Evolutionary conservation across 2,888 invertebrate genomes (phyloP).

Genomic region (Trimorus sp.): DNA sequence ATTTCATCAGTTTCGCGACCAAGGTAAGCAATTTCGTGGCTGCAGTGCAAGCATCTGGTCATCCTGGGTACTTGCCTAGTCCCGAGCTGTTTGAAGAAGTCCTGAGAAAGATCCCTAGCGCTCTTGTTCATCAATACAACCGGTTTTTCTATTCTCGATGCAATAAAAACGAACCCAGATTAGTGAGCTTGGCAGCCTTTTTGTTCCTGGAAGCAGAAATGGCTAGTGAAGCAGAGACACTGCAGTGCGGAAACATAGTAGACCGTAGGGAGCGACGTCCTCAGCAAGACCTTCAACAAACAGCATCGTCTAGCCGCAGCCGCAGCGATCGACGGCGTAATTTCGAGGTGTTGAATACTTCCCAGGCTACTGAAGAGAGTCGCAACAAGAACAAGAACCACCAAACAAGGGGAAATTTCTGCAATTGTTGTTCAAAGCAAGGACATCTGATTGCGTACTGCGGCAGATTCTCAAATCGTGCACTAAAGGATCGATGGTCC

Average conservation of each 20-base stretch:
- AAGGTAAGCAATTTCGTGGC: background rate
- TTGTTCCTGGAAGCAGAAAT: constrained; percentile 19
- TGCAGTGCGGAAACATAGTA: too few species aligned
- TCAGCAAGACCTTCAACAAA: too few species aligned
- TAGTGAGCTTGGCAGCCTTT: constrained; percentile 10
- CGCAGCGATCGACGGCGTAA: too few species aligned
- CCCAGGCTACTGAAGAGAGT: too few species aligned
- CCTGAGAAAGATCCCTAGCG: constrained; percentile 11
- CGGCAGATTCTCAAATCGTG: background rate
- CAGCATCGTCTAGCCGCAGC: too few species aligned
- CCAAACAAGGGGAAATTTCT: too few species aligned
- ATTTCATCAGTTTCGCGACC: background rate
- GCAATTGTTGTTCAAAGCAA: too few species aligned
- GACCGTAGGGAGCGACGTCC: too few species aligned
- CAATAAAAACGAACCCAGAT: background rate
- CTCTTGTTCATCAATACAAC: too few species aligned
- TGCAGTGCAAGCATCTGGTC: background rate
- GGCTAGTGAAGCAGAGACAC: constrained; percentile 31
- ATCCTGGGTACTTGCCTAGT: too few species aligned
- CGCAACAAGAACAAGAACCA: too few species aligned
- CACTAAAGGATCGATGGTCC: constrained; percentile 2
- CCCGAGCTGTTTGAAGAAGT: constrained; percentile 36
- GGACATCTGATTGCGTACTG: background rate
- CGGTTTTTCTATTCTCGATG: background rate
- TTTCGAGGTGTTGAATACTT: too few species aligned